Base-by-base conservation (phyloP, 2,888 invertebrate species). In the Campaea margaritaria region DNA sequence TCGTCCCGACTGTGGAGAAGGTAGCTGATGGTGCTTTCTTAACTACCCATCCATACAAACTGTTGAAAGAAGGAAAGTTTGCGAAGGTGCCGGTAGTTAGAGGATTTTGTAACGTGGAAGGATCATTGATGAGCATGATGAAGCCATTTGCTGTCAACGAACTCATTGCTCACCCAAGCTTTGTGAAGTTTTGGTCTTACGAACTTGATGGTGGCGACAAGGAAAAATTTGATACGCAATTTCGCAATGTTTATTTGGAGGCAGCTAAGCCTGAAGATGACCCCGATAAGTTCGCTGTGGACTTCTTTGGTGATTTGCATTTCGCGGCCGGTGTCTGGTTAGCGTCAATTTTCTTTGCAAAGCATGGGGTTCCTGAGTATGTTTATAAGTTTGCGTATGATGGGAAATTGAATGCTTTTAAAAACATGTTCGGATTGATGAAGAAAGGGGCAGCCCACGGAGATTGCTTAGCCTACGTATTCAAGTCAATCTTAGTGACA, bases 31-130 rank as follows among this genome's bases (percentile, higher is more conserved):
- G 72, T 53, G 74, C 79, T 27, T 81, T 84, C 59, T 62, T 82
- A 48, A 80, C 74, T 3, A 64, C 69, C 2, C 62, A 34, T 83
- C 94, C 69, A 64, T 94, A 74, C 68, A 88, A 73, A 16, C 49
- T 88, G 31, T 56, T 93, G 46, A 82, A 83, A 60, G 72, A 82
- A 49, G 85, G 84, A n/a, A 76, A 79, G 38, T 82, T 86, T 46
- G 71, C 79, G 9, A 74, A 79, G 16, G 87, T 93, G 16, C 93
- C 93, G 0, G 68, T 87, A 0, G 81, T 93, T 14, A 86, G 88
- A 78, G 93, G 93, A 14, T 92, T 93, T 64, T 91, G 87, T 59
- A 81, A 85, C 0, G 81, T 76, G 1, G 93, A 93, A 72, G 93
- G 93, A 0, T 74, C 86, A 11, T 69, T 87, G 16, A 83, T 86